phyloP scores from a whole-genome alignment of 2,113 vertebrate species.

The Pachyramphus minor region DNA sequence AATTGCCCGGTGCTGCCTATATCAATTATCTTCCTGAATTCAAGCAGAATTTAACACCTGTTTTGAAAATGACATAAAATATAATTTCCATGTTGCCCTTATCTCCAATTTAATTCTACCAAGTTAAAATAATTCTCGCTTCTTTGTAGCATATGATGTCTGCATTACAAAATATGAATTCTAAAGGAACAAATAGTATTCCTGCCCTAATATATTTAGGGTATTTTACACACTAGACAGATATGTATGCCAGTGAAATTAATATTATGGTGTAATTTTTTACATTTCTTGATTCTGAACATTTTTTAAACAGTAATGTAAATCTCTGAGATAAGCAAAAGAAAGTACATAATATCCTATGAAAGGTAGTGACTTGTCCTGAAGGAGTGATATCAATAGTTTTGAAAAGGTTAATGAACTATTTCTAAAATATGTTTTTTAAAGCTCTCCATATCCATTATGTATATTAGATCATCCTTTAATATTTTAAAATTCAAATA shows the following conservation, averaged over 20 bases:
- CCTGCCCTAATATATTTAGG: neutral
- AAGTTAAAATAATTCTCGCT: neutral
- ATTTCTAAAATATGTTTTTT: neutral
- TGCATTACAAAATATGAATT: neutral
- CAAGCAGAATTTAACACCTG: neutral
- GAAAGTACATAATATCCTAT: neutral
- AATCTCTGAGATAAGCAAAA: neutral
- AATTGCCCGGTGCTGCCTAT: neutral
- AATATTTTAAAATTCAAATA: constrained; percentile 44
- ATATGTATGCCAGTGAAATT: neutral
- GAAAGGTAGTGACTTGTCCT: neutral
- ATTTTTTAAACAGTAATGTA: neutral
- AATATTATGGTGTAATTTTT: neutral
- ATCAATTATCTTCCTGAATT: neutral
- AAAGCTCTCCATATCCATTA: neutral
- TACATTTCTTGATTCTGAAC: neutral
- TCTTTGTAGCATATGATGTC: neutral
- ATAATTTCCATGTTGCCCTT: neutral
- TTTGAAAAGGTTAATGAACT: constrained; percentile 27
- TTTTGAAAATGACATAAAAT: neutral
- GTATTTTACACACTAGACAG: neutral
- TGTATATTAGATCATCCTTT: neutral
- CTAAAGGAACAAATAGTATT: neutral
- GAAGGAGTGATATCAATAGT: neutral
- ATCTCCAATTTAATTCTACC: neutral